Base-by-base conservation (phyloP, 2,888 invertebrate genomes). In the Caenorhabditis becei region DNA sequence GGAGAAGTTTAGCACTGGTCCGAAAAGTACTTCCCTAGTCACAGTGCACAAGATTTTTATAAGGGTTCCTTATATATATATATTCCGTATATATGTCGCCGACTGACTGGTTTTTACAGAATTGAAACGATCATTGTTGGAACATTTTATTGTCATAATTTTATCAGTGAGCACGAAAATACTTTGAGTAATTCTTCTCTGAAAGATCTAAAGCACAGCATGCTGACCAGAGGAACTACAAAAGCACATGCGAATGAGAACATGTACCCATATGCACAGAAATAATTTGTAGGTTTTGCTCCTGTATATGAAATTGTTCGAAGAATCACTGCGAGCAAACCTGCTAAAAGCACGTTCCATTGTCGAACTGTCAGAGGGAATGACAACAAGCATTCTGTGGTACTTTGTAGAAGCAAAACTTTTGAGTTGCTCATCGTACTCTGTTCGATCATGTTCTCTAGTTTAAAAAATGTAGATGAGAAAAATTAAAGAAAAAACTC, bases 251-350 rank as follows among this genome's bases (percentile, higher is more conserved):
- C 65, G n/a, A 78, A 77, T 0, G 71, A 58, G 44, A 78, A 65
- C 77, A 78, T 78, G 47, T 78, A 78, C 14, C 77, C 77, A 16
- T 71, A 71, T 3, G 71, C 41, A n/a, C 58, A 59, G 24, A 65
- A 41, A 41, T 63, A 71, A 28, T 66, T 66, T 11, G 14, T 18
- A 1, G 65, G 65, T 1, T 56, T 47, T 28, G 20, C 49, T 16
- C 69, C 77, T 77, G 77, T 26, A 74, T 44, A 53, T 16, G 20
- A 54, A 41, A 35, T 16, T 18, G 23, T 24, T 35, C 1, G 8
- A 16, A 28, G 10, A 32, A 14, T n/a, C 32, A 32, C 10, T 32
- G 20, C 23, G 18, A 18, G 26, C 58, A n/a, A n/a, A 63, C 62
- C 62, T 20, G 47, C 65, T n/a, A 65, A n/a, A 1, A 65, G 16